phyloP scores from a whole-genome alignment of 2,113 vertebrate genomes.

The Onychostoma macrolepis region DNA sequence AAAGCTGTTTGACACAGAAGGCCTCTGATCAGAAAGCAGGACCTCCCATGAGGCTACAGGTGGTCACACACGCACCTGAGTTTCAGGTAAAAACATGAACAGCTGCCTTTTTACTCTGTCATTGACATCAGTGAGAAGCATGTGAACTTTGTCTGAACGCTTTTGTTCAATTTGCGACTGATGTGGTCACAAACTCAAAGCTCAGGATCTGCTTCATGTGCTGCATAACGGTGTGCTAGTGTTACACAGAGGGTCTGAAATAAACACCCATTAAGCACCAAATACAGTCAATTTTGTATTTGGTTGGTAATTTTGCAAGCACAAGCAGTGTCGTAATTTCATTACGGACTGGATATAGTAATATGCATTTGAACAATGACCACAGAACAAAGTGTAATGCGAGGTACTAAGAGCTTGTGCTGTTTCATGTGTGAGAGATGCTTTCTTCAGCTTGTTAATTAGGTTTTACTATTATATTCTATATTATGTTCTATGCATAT shows the following conservation, averaged over 20 bases:
- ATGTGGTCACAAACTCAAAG: conserved; percentile 1
- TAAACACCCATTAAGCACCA: neutral
- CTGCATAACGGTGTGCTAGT: neutral
- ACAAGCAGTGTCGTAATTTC: neutral
- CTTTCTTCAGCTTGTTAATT: neutral
- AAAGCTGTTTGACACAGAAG: conserved; percentile 1
- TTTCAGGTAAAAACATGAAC: neutral
- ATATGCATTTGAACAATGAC: too few relatives aligned
- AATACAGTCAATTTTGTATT: neutral
- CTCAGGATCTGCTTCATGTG: conserved; percentile 5
- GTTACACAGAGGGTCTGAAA: neutral
- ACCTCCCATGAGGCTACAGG: neutral
- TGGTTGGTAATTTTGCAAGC: neutral
- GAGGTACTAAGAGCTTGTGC: too few relatives aligned
- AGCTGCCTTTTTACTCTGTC: neutral
- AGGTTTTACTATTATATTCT: neutral
- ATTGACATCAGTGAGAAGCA: neutral
- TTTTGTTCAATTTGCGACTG: neutral
- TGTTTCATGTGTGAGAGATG: neutral
- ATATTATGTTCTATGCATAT: too few relatives aligned
- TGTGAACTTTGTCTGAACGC: neutral
- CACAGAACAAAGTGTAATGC: too few relatives aligned
- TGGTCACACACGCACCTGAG: neutral
- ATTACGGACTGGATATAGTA: neutral
- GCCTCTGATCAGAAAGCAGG: neutral